Evolutionary conservation across 2,888 invertebrate genomes (phyloP).

Genomic region (Trachelus tabidus): DNA sequence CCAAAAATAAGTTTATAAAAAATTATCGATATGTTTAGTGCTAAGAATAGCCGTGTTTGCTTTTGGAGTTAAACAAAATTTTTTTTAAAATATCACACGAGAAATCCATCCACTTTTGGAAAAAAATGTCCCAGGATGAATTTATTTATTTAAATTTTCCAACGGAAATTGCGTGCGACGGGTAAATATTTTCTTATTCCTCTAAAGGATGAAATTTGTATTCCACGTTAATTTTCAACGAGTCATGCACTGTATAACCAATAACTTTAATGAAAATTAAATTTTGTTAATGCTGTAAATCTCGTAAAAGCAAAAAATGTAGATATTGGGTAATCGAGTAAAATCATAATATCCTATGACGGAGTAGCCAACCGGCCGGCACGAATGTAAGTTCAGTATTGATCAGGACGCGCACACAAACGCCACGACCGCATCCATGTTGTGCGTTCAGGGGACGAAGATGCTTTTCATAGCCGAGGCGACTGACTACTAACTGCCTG

Average conservation of each 20-base stretch:
- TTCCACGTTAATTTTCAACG: neutral
- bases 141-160: neutral
- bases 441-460: neutral
- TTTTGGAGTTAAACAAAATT: too few species aligned
- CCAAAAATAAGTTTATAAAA: too few species aligned
- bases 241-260: neutral
- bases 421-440: constrained; percentile 16
- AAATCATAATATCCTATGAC: neutral
- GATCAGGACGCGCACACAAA: constrained; percentile 35
- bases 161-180: neutral
- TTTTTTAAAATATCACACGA: too few species aligned
- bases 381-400: constrained; percentile 46
- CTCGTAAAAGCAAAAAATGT: neutral
- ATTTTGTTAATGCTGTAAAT: neutral
- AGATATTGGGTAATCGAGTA: neutral
- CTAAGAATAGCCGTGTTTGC: too few species aligned
- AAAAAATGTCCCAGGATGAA: too few species aligned
- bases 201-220: neutral
- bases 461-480: neutral
- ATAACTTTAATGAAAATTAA: neutral
- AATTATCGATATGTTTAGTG: too few species aligned
- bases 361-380: constrained; percentile 22
- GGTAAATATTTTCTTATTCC: neutral
- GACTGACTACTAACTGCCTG: neutral
- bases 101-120: too few species aligned